These are phyloP conservation scores for Drosophila sordidula DNA, from an alignment of 2,888 invertebrate species.

Conservation along the genomic window DNA sequence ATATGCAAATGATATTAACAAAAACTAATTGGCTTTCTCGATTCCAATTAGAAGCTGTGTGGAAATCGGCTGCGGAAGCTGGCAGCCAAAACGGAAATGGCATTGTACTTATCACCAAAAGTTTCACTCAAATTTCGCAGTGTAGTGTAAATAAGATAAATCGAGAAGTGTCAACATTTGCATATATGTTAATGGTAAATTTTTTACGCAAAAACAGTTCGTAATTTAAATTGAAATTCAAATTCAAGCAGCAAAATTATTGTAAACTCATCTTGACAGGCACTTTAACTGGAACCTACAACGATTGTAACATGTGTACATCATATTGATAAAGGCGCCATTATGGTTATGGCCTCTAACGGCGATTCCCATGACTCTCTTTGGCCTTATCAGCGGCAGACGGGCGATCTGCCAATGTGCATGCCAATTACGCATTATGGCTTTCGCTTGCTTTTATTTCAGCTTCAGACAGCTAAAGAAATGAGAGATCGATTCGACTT, in stretches of 20 bases:
- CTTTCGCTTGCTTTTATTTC: background rate
- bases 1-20: slow-evolving; percentile 30
- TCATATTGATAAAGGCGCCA: slow-evolving; percentile 8
- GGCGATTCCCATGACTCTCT: slow-evolving; percentile 24
- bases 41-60: slow-evolving; percentile 30
- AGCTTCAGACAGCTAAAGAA: background rate
- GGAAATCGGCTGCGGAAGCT: slow-evolving; percentile 37
- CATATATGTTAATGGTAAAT: no score
- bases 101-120: slow-evolving; percentile 15
- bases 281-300: background rate
- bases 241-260: no score
- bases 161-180: no score
- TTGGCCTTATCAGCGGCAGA: slow-evolving; percentile 26
- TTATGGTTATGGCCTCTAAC: slow-evolving; percentile 1
- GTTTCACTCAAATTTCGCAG: slow-evolving; percentile 27
- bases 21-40: slow-evolving; percentile 16
- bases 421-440: slow-evolving; percentile 40
- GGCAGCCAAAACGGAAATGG: slow-evolving; percentile 36
- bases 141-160: no score
- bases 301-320: background rate
- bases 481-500: slow-evolving; percentile 36
- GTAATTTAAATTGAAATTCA: no score
- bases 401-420: slow-evolving; percentile 29
- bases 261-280: background rate
- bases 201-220: no score